These are phyloP conservation scores for Myrmecophaga tridactyla DNA, from an alignment of 2,113 vertebrate genomes.

Conservation along the genomic window DNA sequence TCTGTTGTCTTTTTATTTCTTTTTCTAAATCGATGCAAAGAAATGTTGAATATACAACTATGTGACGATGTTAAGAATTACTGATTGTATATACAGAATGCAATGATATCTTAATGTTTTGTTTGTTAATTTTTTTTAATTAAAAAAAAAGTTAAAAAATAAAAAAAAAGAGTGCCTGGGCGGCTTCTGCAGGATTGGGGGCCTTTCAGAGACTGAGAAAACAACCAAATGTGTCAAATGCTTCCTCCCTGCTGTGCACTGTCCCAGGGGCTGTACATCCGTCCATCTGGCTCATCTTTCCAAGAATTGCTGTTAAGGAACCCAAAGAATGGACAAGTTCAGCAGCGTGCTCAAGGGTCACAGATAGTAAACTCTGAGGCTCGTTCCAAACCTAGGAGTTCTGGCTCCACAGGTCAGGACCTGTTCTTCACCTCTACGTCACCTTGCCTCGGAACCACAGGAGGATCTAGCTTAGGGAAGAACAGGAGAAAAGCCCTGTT, in stretches of 20 bases:
- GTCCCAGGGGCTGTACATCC: not conserved
- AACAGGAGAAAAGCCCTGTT: not conserved
- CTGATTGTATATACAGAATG: too few species aligned
- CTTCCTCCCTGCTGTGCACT: not conserved
- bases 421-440: not conserved
- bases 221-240: not conserved
- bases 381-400: not conserved
- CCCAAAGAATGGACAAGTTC: not conserved
- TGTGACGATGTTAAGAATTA: too few species aligned
- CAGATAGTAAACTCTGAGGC: not conserved
- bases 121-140: too few species aligned
- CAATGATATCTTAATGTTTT: too few species aligned
- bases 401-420: not conserved
- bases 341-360: not conserved
- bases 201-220: not conserved
- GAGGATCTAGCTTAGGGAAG: not conserved
- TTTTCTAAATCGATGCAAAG: too few species aligned
- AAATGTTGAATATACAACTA: too few species aligned
- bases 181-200: not conserved
- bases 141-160: too few species aligned
- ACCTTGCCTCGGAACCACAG: not conserved
- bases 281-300: not conserved
- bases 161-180: not conserved
- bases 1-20: too few species aligned
- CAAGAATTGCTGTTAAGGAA: not conserved